Base-by-base conservation (phyloP, 2,113 vertebrate species). In the Indicator indicator region DNA sequence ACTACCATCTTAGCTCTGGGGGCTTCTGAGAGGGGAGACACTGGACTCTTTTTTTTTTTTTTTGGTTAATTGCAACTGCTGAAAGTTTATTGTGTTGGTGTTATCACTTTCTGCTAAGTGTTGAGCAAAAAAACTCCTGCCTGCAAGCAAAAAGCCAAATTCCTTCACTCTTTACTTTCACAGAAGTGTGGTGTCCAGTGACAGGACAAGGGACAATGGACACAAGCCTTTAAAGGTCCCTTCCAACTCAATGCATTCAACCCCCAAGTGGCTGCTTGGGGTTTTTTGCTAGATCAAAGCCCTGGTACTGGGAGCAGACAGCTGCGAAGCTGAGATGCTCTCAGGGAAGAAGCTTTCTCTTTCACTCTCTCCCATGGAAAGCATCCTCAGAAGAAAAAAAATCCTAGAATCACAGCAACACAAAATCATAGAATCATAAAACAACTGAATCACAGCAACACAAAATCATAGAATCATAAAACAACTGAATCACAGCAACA, bases 11-110 rank as follows among this genome's bases (percentile, higher is more conserved):
- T 52, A 92, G 78, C 75, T 91, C 56, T 81, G 65, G 64, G 65
- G 63, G 54, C 65, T 91, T 65, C 80, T 86, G 60, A 88, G 48
- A 26, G 44, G 80, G 54, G 68, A 87, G 93, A 95, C 85, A 95
- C 64, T 93, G 72, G 3, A 17, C 28, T 74, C 91, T 77, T 97
- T 95, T 89, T 94, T 40, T 85, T 91, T 21, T 52, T 94, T 40
- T 85, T 91, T 21, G 24, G 50, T 60, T 80, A 70, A 86, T 36
- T 91, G 62, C 65, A 88, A 9, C 65, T 81, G 72, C 23, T 91
- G 79, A 86, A 85, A 83, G 64, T 83, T 88, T 88, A n/a, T 95
- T 93, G 80, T 94, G 93, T 70, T 95, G 65, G 78, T 76, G 75
- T 91, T 95, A 86, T 88, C 87, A 50, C 44, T 95, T 95, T 71